Conservation (phyloP, 2,797 vertebrate species). For the Caiman crocodilus region DNA sequence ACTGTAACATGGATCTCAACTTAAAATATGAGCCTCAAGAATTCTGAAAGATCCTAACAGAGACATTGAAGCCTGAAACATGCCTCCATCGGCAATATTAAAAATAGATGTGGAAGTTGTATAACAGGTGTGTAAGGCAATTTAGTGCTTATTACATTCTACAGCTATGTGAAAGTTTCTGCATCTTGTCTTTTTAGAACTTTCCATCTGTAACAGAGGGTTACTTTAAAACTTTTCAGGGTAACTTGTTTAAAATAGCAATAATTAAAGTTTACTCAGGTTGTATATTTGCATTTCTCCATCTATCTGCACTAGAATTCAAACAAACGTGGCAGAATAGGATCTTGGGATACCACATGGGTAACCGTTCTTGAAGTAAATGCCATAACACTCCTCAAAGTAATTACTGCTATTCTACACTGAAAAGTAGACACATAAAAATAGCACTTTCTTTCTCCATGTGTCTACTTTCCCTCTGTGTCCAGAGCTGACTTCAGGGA, state of each 20-base stretch:
- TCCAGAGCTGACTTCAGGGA: neutral
- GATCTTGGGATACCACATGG: neutral
- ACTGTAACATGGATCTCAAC: neutral
- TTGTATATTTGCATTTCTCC: constrained; percentile 25
- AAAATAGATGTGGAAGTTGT: constrained; percentile 51
- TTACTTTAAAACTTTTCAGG: constrained; percentile 1
- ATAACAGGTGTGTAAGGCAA: neutral
- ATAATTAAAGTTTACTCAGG: neutral
- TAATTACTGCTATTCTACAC: neutral
- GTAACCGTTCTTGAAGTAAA: neutral
- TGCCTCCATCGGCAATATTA: constrained; percentile 11
- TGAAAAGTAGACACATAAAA: neutral
- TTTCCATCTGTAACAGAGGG: neutral
- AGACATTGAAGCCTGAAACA: neutral
- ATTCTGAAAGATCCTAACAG: constrained; percentile 20
- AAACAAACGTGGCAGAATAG: neutral
- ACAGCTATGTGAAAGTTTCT: neutral
- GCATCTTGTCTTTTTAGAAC: constrained; percentile 3
- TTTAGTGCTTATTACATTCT: neutral
- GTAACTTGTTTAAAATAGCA: neutral
- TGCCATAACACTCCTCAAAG: neutral
- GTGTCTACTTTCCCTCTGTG: neutral
- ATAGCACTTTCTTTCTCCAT: neutral
- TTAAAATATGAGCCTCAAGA: neutral
- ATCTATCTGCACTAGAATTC: neutral